Evolutionary conservation across 2,113 vertebrate genomes (phyloP), one percentile per base, ranked within the genome.

Genomic region (Urocolius indicus): DNA sequence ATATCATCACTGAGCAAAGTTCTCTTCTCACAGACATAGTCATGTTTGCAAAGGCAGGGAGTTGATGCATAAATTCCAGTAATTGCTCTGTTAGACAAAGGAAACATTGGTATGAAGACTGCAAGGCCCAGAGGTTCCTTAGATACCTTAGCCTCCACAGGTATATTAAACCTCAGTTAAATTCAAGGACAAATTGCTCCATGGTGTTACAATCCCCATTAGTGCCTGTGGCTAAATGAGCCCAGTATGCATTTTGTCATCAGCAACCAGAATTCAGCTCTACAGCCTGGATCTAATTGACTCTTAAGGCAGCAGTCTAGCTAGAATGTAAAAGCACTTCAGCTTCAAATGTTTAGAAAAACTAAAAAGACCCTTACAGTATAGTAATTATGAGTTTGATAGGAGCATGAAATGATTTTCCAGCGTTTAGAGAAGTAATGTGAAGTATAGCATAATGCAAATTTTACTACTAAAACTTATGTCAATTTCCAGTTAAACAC

Each of bases 11-110:
- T 15, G 98, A 98, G 81, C 99, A 99, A 66, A 99, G 97, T 3
- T 99, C 99, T 89, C 99, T 98, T 85, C 99, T 98, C 93, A 99
- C 99, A 24, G 99, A 99, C 99, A 99, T 99, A 51, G 99, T 99
- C 99, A 99, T 99, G 97, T 99, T 99, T 32, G 99, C 98, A 91
- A 99, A 99, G 55, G 99, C 99, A 13, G 99, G 99, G 34, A 99
- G 98, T 29, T 99, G 99, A 93, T 99, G 99, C 99, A 99, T 99
- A 84, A 99, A 99, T 97, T 99, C 99, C 96, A 99, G 26, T 46
- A 99, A 98, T 94, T 99, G 99, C 66, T 99, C 99, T 99, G 89
- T 90, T 76, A 75, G 76, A 87, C 57, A 95, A 95, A 72, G 87
- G 38, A 95, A 89, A 87, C 82, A 72, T 17, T 49, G 59, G 18